A percentile compares a stretch with the other conserved stretches of the same genome.
Conservation (phyloP, 2,797 vertebrate species). For the Arctocebus calabarensis region DNA sequence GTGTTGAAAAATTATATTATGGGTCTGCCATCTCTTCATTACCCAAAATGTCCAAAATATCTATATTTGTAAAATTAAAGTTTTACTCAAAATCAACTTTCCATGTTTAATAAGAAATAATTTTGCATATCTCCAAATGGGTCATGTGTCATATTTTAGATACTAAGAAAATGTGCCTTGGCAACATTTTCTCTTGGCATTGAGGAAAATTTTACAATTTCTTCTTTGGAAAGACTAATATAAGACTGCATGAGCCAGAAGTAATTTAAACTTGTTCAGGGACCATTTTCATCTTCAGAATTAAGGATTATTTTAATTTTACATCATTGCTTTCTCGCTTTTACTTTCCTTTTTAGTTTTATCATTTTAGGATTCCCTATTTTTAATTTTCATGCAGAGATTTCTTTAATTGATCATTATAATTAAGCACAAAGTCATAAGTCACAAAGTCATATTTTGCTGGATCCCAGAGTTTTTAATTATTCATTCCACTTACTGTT, state of each 20-base stretch:
- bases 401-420: constrained; percentile 82
- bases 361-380: constrained; percentile 80
- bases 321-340: constrained; percentile 78
- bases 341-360: constrained; percentile 77
- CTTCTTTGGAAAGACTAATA: constrained; percentile 71
- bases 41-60: constrained; percentile 11
- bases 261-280: constrained; percentile 81
- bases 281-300: constrained; percentile 82
- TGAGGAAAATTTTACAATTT: constrained; percentile 67
- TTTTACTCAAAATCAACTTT: constrained; percentile 27
- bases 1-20: neutral
- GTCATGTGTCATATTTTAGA: constrained; percentile 21
- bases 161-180: constrained; percentile 6
- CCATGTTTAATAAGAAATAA: constrained; percentile 39
- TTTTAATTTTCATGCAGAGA: constrained; percentile 83
- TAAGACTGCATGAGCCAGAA: constrained; percentile 66
- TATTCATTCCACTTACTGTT: constrained; percentile 78
- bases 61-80: neutral
- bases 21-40: neutral
- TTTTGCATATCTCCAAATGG: constrained; percentile 26
- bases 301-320: constrained; percentile 86
- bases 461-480: constrained; percentile 78
- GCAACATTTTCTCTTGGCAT: constrained; percentile 52
- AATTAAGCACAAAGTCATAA: constrained; percentile 79
- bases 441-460: constrained; percentile 78